phyloP scores from a whole-genome alignment of 2,888 invertebrate genomes.

The Chirona hameri region DNA sequence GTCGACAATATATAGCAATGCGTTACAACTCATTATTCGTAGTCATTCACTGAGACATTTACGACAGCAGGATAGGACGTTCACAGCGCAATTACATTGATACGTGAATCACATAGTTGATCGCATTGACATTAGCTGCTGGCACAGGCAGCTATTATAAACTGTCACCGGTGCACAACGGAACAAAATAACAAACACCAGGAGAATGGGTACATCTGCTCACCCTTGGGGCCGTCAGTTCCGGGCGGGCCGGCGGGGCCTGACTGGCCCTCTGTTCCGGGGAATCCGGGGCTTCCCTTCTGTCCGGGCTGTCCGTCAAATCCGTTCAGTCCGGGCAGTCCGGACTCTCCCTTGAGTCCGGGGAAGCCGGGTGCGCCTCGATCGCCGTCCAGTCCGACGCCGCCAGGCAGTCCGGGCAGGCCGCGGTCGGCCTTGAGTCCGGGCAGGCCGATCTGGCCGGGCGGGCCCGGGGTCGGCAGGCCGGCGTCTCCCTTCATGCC shows the following conservation, averaged over 20 bases:
- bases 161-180: too few species aligned
- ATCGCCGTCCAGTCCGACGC: conserved; percentile 62
- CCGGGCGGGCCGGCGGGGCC: conserved; percentile 48
- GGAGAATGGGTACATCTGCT: too few species aligned
- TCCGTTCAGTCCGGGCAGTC: conserved; percentile 41
- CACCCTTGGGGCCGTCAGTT: conserved; percentile 58
- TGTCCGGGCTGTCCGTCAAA: conserved; percentile 44
- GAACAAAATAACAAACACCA: too few species aligned
- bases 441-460: not conserved
- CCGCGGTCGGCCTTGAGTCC: conserved; percentile 37
- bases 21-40: too few species aligned
- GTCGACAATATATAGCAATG: too few species aligned
- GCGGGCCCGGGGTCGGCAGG: not conserved
- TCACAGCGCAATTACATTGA: too few species aligned
- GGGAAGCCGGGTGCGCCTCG: conserved; percentile 52
- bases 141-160: too few species aligned
- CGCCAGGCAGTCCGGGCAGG: conserved; percentile 49
- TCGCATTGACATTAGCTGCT: too few species aligned
- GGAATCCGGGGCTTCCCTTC: conserved; percentile 40
- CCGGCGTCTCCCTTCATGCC: not conserved
- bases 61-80: too few species aligned
- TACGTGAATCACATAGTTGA: too few species aligned
- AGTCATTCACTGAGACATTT: too few species aligned
- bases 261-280: conserved; percentile 38
- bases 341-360: conserved; percentile 58